Evolutionary conservation across 2,797 vertebrate genomes (phyloP), one percentile per base, ranked within the genome.

Genomic region (Acrossocheilus fasciatus): DNA sequence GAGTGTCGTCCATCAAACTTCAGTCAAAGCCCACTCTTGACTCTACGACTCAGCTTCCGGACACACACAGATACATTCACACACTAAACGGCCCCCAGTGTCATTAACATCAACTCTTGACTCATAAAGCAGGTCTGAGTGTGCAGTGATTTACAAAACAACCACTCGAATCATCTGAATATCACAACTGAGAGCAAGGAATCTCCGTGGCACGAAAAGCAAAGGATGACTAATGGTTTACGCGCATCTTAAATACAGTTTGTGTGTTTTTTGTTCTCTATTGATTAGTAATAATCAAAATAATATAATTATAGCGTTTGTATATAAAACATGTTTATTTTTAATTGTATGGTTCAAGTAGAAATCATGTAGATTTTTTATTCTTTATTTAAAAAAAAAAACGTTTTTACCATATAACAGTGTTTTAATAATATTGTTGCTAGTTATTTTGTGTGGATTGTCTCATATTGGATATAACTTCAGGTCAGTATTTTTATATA

Each of bases 1-100:
- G 72, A 87, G 86, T 85, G 85, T 89, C 82, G 86, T 91, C 88
- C 87, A 86, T 91, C 88, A 91, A 89, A 77, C 85, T 90, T 84
- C 73, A 83, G 68, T 80, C 89, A 86, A 88, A 90, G 62, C 89
- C 88, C 76, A 88, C 88, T 88, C 85, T 89, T 87, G 79, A 84
- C 62, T 76, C 82, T 87, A 82, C 82, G 88, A 76, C 86, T 88
- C 87, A 6, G 70, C 78, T 89, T 85, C 57, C 78, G 62, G 85
- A 79, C 86, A 87, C 52, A 79, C 82, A 69, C 52, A 82, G 45
- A 89, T 7, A 80, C 66, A 83, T 47, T 41, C 83, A 77, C 59
- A 72, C 59, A 82, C 80, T 80, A 54, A 79, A 76, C 39, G 66
- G 57, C 83, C 43, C 50, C 54, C 81, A 84, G 86, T 87, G 88